These are phyloP conservation scores for Tetrax tetrax DNA, from an alignment of 2,113 vertebrate genomes.

Conservation along the genomic window DNA sequence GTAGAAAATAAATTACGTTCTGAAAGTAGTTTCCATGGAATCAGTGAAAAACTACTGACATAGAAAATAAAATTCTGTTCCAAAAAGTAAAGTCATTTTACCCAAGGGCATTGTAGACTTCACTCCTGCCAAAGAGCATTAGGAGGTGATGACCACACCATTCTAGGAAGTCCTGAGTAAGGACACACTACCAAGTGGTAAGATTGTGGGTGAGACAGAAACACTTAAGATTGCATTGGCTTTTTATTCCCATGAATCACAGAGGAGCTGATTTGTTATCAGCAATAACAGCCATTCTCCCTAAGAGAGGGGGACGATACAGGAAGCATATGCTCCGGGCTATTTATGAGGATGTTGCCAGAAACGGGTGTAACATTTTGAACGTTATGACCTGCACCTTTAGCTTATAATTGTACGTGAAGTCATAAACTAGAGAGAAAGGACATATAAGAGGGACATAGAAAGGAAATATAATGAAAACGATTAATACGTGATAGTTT, in stretches of 20 bases:
- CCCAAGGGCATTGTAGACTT: neutral
- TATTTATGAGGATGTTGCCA: slow-evolving; percentile 7
- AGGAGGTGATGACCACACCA: neutral
- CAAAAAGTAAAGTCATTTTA: slow-evolving; percentile 10
- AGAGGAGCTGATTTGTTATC: slow-evolving; percentile 26
- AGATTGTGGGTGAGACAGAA: neutral
- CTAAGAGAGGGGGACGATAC: neutral
- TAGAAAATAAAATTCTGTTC: neutral
- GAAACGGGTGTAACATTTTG: slow-evolving; percentile 2
- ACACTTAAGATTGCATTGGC: neutral
- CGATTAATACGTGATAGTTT: neutral
- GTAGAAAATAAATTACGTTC: neutral
- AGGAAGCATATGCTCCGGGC: slow-evolving; percentile 41
- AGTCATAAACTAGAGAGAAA: slow-evolving; percentile 8
- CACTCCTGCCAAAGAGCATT: neutral
- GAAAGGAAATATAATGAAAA: slow-evolving; percentile 31
- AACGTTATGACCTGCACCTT: slow-evolving; percentile 19
- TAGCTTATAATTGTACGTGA: neutral
- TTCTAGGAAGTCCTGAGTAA: slow-evolving; percentile 2
- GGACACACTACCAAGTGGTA: neutral
- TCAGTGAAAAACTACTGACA: neutral
- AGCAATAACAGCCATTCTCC: slow-evolving; percentile 13
- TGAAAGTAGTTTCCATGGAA: slow-evolving; percentile 30
- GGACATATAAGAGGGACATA: neutral
- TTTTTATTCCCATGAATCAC: slow-evolving; percentile 5